Evolutionary conservation across 2,888 invertebrate species (phyloP), one percentile per base, ranked within the genome.

Genomic region (Julus scandinavius): DNA sequence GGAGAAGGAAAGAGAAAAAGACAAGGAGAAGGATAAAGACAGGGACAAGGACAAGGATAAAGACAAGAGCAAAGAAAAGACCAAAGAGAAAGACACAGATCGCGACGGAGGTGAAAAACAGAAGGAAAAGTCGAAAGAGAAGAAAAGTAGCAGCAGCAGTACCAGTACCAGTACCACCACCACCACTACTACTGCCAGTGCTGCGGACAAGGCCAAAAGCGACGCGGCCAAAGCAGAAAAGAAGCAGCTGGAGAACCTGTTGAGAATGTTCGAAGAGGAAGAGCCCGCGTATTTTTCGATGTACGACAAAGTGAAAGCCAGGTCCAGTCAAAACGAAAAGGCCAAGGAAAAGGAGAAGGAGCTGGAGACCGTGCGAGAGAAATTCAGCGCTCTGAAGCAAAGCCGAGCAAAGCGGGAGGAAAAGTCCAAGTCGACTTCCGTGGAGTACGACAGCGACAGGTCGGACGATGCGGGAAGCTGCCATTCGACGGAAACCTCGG

Each of bases 241-340:
- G 49, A 89, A 88, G 50, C 80, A 80, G 80, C 85, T 86, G 58
- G 87, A 88, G 72, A 97, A 97, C 88, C 97, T 97, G 91, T 97
- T 97, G 92, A 97, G 97, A 29, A 29, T 29, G 92, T 97, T 97
- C 89, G 95, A 96, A 85, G 96, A 96, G 91, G 97, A 97, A 91
- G 97, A 96, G 89, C 97, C 97, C 0, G 95, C 96, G 13, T 98
- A 97, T 92, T 97, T 98, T 89, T 98, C 98, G 13, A 99, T 99
- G 98, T 99, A 99, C 92, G 98, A 98, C 92, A 98, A 98, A 90
- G 90, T 90, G 0, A 98, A 98, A 92, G 97, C 97, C 3, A 94
- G 97, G 80, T 97, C 97, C 41, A 97, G 97, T 91, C 91, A 92
- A 88, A 91, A 91, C 58, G 89, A 89, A 54, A 88, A 88, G 89